Evolutionary conservation across 2,113 vertebrate species (phyloP).

Genomic region (Genyomyrus donnyi): DNA sequence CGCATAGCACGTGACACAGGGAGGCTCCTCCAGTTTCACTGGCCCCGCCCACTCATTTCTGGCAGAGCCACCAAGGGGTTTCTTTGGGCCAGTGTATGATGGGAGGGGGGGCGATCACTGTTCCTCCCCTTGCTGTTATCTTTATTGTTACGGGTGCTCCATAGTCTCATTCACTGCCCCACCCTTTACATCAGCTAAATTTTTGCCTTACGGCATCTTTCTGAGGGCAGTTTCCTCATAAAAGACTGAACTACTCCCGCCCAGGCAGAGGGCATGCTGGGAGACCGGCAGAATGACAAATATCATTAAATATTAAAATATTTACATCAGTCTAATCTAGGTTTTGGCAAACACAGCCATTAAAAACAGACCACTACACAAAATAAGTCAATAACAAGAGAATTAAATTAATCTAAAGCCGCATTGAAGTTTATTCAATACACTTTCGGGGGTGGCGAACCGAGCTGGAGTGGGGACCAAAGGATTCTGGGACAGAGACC

Average conservation of each 20-base stretch:
- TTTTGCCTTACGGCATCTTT: neutral
- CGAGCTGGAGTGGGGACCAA: neutral
- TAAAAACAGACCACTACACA: neutral
- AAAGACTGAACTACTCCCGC: neutral
- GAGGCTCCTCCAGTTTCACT: neutral
- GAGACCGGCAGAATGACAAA: neutral
- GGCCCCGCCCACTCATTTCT: neutral
- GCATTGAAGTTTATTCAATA: neutral
- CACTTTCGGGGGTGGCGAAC: neutral
- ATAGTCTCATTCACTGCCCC: neutral
- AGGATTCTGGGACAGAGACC: neutral
- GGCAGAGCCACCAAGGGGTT: neutral
- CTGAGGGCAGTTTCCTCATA: neutral
- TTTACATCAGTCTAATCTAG: neutral
- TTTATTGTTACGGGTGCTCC: neutral
- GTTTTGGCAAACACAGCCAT: neutral
- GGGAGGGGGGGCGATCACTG: neutral
- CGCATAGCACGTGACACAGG: neutral
- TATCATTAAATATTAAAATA: neutral
- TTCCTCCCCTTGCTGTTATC: neutral
- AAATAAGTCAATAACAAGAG: neutral
- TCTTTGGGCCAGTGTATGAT: neutral
- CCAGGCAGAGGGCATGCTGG: slow-evolving; percentile 10
- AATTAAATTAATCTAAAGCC: neutral
- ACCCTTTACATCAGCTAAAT: neutral